These are phyloP conservation scores for Elgaria multicarinata DNA, from an alignment of 2,113 vertebrate genomes.

Conservation along the genomic window DNA sequence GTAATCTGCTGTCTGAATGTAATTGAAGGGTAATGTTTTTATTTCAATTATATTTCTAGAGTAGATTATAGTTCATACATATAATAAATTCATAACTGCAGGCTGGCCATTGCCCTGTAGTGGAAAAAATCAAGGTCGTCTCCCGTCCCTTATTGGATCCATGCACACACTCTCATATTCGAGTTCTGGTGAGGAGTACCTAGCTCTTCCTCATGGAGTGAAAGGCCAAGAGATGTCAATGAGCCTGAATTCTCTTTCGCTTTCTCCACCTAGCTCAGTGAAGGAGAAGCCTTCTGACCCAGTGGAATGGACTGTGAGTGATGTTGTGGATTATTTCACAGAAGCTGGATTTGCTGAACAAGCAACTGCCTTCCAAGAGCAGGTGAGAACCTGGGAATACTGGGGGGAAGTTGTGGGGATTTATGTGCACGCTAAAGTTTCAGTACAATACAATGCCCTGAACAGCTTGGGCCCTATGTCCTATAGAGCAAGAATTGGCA, in stretches of 20 bases:
- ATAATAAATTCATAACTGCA: background rate
- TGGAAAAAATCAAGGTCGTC: background rate
- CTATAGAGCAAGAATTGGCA: background rate
- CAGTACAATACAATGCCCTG: background rate
- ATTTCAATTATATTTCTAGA: background rate
- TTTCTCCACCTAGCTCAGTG: constrained; percentile 67
- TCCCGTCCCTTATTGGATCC: background rate
- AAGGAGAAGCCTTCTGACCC: constrained; percentile 79
- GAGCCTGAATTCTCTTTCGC: background rate
- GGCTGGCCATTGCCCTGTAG: background rate
- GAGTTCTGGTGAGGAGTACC: background rate
- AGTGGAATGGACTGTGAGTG: constrained; percentile 86
- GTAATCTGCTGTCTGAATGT: background rate
- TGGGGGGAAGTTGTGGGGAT: background rate
- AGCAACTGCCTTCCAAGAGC: constrained; percentile 85
- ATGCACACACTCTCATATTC: background rate
- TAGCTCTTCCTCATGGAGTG: background rate
- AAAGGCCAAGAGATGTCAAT: background rate
- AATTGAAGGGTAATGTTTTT: background rate
- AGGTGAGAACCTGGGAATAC: constrained; percentile 72
- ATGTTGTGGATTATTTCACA: constrained; percentile 88
- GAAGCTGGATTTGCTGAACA: constrained; percentile 88
- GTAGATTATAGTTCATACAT: background rate
- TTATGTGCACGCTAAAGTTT: background rate
- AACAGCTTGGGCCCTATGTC: background rate